Evolutionary conservation across 2,797 vertebrate genomes (phyloP).

Genomic region (Cirrhinus molitorella): DNA sequence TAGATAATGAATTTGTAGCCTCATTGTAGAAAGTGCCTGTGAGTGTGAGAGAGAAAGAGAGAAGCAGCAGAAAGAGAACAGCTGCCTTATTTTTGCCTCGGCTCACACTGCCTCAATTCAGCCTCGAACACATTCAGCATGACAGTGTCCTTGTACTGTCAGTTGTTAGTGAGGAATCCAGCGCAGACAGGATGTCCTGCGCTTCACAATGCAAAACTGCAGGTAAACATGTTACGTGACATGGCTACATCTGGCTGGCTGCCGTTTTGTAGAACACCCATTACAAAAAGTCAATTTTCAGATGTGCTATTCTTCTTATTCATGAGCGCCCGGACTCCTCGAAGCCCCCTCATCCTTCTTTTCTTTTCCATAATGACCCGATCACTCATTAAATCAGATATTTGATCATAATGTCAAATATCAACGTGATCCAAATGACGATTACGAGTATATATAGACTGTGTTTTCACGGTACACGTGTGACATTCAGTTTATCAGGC

Average conservation of each 20-base stretch:
- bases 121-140: constrained; percentile 6
- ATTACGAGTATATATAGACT: constrained; percentile 25
- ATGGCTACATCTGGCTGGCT: constrained; percentile 10
- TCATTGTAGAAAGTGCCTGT: background rate
- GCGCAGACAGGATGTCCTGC: background rate
- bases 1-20: background rate
- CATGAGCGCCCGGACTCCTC: background rate
- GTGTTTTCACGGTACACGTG: background rate
- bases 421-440: constrained; percentile 41
- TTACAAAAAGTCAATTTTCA: constrained; percentile 20
- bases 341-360: constrained; percentile 21
- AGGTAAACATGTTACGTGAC: constrained; percentile 29
- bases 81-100: background rate
- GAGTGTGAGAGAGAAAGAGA: background rate
- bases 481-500: constrained; percentile 52
- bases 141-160: constrained; percentile 31
- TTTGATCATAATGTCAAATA: constrained; percentile 49
- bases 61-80: background rate
- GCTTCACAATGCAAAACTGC: constrained; percentile 1
- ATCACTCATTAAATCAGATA: constrained; percentile 42
- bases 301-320: constrained; percentile 9
- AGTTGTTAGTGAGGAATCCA: constrained; percentile 21
- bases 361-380: constrained; percentile 29
- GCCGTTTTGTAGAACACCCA: constrained; percentile 15
- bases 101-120: background rate